Base-by-base conservation (phyloP, 2,113 vertebrate genomes). In the Pygoscelis antarcticus region DNA sequence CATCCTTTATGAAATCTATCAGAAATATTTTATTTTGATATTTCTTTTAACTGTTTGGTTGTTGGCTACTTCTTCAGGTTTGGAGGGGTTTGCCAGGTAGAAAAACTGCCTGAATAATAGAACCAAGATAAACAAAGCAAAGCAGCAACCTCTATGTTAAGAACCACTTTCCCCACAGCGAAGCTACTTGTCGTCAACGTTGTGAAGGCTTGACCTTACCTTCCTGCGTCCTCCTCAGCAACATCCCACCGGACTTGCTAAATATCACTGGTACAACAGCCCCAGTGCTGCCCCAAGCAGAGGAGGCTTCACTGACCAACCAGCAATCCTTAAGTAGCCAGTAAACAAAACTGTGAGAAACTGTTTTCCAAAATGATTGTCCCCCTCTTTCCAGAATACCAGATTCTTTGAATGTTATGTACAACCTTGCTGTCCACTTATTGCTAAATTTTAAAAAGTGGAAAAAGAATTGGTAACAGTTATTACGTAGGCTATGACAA, bases 291-390 rank as follows among this genome's bases (percentile, higher is more conserved):
- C 46, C 78, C 70, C 55, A 91, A 94, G 87, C 68, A 25, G 58
- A 80, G 77, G 58, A 80, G 68, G n/a, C 68, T 95, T 96, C 87
- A 81, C 89, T 93, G 94, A 96, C 79, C 94, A 95, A 76, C 66
- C 84, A 95, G 84, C 58, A 84, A 96, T 52, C 62, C 82, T 87
- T 84, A 89, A 95, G 89, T 82, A 97, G 90, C 87, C 64, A 89
- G 88, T 96, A 90, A 97, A 94, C 76, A 95, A 97, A 96, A 97
- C n/a, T 4, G 92, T 69, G 75, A 90, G 87, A 75, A 83, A 71
- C 65, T 36, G 32, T 83, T 97, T 90, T 96, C 75, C 93, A 64
- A 93, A 97, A 93, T 81, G 7, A 83, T 84, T 71, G 90, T 93
- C 70, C 78, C 58, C 69, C 36, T 81, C 46, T 75, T 83, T 36